Evolutionary conservation across 2,113 vertebrate species (phyloP).

Genomic region (Pangasianodon gigas): DNA sequence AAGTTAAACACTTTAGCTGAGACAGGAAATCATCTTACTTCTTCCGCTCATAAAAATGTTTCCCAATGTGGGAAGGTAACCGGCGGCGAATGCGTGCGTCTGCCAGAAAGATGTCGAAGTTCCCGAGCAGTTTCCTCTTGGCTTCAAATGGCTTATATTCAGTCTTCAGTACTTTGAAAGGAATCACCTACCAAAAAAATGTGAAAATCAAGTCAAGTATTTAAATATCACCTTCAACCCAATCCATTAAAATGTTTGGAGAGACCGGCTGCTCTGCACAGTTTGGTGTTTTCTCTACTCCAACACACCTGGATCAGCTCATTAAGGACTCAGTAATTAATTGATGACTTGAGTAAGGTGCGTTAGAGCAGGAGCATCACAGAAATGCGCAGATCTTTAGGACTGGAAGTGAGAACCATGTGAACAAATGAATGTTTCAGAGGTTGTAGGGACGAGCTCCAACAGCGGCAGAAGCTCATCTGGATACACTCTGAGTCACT

Average conservation of each 20-base stretch:
- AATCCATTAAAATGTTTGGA: background rate
- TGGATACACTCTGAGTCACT: slow-evolving; percentile 57
- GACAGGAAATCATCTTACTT: slow-evolving; percentile 69
- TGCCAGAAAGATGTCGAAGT: slow-evolving; percentile 82
- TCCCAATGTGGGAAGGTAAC: slow-evolving; percentile 83
- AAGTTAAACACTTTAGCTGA: background rate
- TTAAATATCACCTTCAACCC: background rate
- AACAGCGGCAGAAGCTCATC: slow-evolving; percentile 47
- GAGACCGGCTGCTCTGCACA: background rate
- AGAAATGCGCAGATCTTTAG: background rate
- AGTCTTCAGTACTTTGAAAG: slow-evolving; percentile 77
- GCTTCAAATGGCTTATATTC: slow-evolving; percentile 87
- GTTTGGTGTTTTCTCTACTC: background rate
- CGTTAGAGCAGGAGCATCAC: too few species aligned
- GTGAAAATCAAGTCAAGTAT: background rate
- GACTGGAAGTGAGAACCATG: background rate
- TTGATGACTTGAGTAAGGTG: background rate
- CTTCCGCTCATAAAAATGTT: slow-evolving; percentile 84
- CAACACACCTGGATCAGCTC: background rate
- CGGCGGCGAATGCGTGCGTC: slow-evolving; percentile 82
- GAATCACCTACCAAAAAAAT: slow-evolving; percentile 76
- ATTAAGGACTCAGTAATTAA: background rate
- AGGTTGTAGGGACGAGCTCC: slow-evolving; percentile 59
- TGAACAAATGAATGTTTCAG: slow-evolving; percentile 50
- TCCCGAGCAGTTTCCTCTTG: slow-evolving; percentile 80